These are phyloP conservation scores for Polydrusus cervinus DNA, from an alignment of 2,888 invertebrate species.

Conservation along the genomic window DNA sequence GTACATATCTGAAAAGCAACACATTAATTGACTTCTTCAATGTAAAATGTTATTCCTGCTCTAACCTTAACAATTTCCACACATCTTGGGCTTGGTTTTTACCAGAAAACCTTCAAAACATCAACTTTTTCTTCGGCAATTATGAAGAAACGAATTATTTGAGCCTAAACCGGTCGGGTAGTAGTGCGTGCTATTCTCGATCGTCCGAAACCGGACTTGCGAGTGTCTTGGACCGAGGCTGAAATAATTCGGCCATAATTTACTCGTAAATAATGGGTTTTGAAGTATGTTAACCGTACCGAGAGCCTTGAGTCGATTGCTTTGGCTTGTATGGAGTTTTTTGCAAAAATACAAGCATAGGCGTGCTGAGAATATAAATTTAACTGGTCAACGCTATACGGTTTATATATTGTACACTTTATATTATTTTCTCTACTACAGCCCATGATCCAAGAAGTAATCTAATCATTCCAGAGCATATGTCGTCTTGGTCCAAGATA, in stretches of 20 bases:
- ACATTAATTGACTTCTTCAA: no score
- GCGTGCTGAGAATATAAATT: neutral
- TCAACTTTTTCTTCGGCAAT: slow-evolving; percentile 3
- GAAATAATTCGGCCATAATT: slow-evolving; percentile 52
- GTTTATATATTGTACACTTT: no score
- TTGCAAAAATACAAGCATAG: slow-evolving; percentile 20
- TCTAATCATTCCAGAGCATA: no score
- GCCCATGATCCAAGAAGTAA: no score
- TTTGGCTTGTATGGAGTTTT: slow-evolving; percentile 41
- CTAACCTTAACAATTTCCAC: neutral
- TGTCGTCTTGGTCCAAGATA: no score
- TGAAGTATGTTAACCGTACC: slow-evolving; percentile 50
- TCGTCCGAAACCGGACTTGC: slow-evolving; percentile 46
- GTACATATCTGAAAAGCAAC: no score
- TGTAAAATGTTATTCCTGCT: no score
- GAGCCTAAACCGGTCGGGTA: slow-evolving; percentile 19
- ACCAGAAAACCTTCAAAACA: slow-evolving; percentile 14
- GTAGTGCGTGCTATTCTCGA: slow-evolving; percentile 42
- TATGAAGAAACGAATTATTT: slow-evolving; percentile 14
- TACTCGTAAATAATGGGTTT: slow-evolving; percentile 50
- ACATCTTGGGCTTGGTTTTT: slow-evolving; percentile 2
- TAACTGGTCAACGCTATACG: neutral
- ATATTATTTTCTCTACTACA: no score
- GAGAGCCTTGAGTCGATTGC: slow-evolving; percentile 49
- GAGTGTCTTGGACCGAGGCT: slow-evolving; percentile 35